Evolutionary conservation across 1,140 invertebrate genomes (phyloP).

Genomic region (Heliothis subflexa): DNA sequence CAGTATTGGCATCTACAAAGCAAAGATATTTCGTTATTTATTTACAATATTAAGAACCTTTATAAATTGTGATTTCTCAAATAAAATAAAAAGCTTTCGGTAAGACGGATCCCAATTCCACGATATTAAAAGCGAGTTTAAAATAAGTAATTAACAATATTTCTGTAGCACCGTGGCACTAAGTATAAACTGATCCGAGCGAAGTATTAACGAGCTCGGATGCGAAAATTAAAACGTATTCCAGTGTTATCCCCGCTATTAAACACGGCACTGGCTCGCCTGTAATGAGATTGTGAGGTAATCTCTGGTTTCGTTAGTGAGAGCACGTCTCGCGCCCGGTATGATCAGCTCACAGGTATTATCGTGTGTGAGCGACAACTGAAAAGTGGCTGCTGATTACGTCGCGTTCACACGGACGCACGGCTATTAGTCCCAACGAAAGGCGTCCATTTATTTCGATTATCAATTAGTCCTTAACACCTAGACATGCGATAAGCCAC

Average conservation of each 20-base stretch:
- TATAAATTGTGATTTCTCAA: neutral
- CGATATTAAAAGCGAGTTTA: constrained; percentile 9
- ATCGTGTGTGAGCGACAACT: constrained; percentile 73
- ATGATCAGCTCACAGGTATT: constrained; percentile 59
- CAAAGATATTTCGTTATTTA: neutral
- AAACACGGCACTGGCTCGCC: constrained; percentile 53
- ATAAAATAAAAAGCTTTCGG: neutral
- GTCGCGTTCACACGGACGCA: constrained; percentile 67
- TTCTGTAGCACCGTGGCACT: constrained; percentile 27
- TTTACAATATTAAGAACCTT: neutral
- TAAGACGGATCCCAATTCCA: neutral
- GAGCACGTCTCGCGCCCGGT: constrained; percentile 46
- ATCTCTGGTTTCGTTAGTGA: constrained; percentile 67
- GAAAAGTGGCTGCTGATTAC: constrained; percentile 80
- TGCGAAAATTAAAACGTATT: constrained; percentile 67
- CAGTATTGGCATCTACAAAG: neutral
- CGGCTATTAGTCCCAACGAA: constrained; percentile 71
- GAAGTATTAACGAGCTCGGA: constrained; percentile 58
- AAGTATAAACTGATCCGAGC: constrained; percentile 47
- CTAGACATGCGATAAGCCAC: constrained; percentile 70
- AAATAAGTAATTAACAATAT: constrained; percentile 44
- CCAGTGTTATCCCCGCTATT: constrained; percentile 61
- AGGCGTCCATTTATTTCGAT: constrained; percentile 78
- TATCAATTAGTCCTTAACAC: constrained; percentile 84
- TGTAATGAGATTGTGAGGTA: constrained; percentile 68